Base-by-base conservation (phyloP, 2,888 invertebrate species). In the Torymus aiolomorphi region DNA sequence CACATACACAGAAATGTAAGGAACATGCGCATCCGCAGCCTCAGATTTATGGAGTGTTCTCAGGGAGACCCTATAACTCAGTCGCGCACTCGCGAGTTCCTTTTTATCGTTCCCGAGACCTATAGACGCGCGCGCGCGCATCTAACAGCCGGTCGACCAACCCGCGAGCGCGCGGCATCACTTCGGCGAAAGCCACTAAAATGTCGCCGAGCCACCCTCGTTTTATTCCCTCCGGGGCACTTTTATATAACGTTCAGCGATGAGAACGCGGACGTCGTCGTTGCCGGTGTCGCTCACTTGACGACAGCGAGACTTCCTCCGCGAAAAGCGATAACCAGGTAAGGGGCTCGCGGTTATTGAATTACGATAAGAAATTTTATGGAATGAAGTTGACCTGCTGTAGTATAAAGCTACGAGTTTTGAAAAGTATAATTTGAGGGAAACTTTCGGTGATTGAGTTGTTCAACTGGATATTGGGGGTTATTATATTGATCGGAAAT, bases 11-110 rank as follows among this genome's bases (percentile, higher is more conserved):
- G 61, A 66, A 52, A 57, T 42, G 54, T 14, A 54, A 56, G 2
- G 31, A 52, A 67, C 56, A 49, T 73, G 20, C 24, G 63, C 57
- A 63, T 18, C 14, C 16, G 20, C 62, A 42, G 18, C 52, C 56
- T 69, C 83, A 85, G 86, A 88, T 88, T 88, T 88, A 88, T 87
- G 86, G 86, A 86, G 87, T 87, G 88, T 88, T 88, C 85, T 80
- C 80, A 83, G 51, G 84, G 83, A 84, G 83, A 85, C 85, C 83
- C 82, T 80, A 84, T 84, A 84, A 84, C 84, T 86, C 83, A 82
- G 83, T 62, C 56, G 13, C 73, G 65, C 65, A 2, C 61, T 18
- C 49, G 16, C 49, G 42, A 57, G 69, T 54, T 56, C 54, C 4
- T 24, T 82, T 49, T 65, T 61, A 67, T 78, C 73, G 56, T 31